Evolutionary conservation across 2,113 vertebrate genomes (phyloP).

Genomic region (Platysternon megacephalum): DNA sequence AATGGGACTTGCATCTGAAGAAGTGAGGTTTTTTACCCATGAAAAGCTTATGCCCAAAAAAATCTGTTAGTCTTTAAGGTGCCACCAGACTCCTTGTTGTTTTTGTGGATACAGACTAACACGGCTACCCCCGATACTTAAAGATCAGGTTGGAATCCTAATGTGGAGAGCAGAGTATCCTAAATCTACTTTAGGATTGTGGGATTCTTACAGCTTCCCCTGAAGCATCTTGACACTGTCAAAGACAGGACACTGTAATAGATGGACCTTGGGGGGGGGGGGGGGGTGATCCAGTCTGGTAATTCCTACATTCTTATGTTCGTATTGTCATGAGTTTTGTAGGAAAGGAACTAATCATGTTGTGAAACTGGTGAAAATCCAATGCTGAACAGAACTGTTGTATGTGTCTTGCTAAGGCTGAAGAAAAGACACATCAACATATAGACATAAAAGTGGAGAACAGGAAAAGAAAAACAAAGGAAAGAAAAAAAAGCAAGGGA

Average conservation of each 20-base stretch:
- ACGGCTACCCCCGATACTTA: too few species aligned
- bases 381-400: background rate
- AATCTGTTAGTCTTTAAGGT: too few species aligned
- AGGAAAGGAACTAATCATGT: background rate
- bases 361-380: background rate
- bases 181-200: too few species aligned
- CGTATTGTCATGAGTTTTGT: background rate
- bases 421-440: constrained; percentile 11
- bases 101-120: too few species aligned
- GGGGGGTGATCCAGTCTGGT: background rate
- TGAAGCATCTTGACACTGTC: too few species aligned
- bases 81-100: too few species aligned
- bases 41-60: too few species aligned
- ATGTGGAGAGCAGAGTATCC: background rate
- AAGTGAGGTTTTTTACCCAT: too few species aligned
- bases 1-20: too few species aligned
- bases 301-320: background rate
- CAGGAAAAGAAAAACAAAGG: background rate
- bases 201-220: too few species aligned
- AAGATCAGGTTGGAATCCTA: background rate
- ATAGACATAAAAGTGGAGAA: background rate
- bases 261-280: background rate
- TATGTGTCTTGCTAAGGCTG: background rate
- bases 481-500: background rate
- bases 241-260: background rate